These are phyloP conservation scores for Caenorhabditis tropicalis DNA, from an alignment of 1,140 invertebrate species.

Conservation along the genomic window DNA sequence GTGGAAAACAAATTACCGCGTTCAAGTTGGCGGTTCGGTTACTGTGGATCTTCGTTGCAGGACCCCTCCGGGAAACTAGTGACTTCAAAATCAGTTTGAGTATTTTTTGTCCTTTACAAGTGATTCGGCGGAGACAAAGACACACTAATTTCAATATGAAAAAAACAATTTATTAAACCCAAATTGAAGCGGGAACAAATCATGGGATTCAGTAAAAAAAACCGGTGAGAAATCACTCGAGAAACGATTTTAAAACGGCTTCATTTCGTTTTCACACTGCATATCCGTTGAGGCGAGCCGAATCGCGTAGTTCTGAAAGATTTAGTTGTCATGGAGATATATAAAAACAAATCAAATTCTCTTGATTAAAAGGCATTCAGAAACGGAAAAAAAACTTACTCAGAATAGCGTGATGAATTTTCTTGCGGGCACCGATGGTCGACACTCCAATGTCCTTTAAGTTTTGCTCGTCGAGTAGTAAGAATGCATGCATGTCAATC, in stretches of 20 bases:
- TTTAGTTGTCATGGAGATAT: not conserved
- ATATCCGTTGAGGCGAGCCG: constrained; percentile 58
- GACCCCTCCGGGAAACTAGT: no score
- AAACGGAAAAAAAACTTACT: constrained; percentile 48
- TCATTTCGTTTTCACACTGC: constrained; percentile 11
- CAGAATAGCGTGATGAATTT: constrained; percentile 70
- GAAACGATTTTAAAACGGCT: not conserved
- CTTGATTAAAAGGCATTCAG: not conserved
- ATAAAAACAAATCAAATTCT: not conserved
- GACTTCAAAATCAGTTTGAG: no score
- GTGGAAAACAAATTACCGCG: not conserved
- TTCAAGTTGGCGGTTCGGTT: not conserved
- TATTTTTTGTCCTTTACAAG: no score
- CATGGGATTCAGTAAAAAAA: constrained; percentile 15
- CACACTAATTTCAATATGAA: no score
- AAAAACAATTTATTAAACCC: not conserved
- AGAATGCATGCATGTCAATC: constrained; percentile 71
- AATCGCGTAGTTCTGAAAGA: constrained; percentile 63
- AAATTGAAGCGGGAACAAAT: not conserved
- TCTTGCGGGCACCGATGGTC: constrained; percentile 69
- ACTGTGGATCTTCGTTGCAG: not conserved
- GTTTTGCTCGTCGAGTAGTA: constrained; percentile 69
- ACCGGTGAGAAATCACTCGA: constrained; percentile 16
- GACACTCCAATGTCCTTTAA: constrained; percentile 68
- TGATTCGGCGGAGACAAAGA: no score